These are phyloP conservation scores for Gephyroberyx darwinii DNA, from an alignment of 2,797 vertebrate species.

Conservation along the genomic window DNA sequence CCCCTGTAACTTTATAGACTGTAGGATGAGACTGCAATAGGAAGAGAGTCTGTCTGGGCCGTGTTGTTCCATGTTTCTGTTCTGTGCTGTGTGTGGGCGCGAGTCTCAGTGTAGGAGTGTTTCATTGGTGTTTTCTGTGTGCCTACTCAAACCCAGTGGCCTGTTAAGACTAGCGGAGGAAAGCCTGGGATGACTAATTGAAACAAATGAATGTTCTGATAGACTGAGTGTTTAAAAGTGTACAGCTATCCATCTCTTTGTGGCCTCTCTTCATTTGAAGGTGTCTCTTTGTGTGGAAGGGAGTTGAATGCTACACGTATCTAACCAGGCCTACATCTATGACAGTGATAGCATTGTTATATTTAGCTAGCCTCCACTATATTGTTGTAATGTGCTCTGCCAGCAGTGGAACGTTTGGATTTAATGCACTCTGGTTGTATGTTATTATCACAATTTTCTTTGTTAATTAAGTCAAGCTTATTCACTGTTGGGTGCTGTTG, in stretches of 20 bases:
- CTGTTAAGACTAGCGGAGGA: conserved; percentile 20
- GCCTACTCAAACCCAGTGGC: conserved; percentile 51
- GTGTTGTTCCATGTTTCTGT: conserved; percentile 16
- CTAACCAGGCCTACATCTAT: background rate
- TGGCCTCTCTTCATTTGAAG: conserved; percentile 27
- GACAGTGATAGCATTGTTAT: background rate
- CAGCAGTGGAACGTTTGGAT: background rate
- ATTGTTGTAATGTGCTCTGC: background rate
- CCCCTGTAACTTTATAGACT: background rate
- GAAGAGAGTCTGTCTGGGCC: conserved; percentile 29
- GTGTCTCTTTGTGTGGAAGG: conserved; percentile 9
- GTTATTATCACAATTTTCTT: background rate
- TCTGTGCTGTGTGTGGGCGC: conserved; percentile 28
- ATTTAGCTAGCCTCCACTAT: conserved; percentile 9
- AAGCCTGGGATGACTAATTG: conserved; percentile 58
- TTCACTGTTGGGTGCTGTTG: background rate
- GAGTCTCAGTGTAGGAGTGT: conserved; percentile 54
- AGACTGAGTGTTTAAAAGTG: conserved; percentile 37
- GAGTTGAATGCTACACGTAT: background rate
- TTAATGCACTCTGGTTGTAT: background rate
- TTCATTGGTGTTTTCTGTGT: conserved; percentile 51
- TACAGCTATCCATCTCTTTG: conserved; percentile 42
- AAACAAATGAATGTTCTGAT: conserved; percentile 65
- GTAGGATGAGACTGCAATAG: conserved; percentile 14
- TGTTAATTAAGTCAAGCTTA: background rate